Conservation (phyloP, 2,113 vertebrate species). For the Solenodon paradoxus region DNA sequence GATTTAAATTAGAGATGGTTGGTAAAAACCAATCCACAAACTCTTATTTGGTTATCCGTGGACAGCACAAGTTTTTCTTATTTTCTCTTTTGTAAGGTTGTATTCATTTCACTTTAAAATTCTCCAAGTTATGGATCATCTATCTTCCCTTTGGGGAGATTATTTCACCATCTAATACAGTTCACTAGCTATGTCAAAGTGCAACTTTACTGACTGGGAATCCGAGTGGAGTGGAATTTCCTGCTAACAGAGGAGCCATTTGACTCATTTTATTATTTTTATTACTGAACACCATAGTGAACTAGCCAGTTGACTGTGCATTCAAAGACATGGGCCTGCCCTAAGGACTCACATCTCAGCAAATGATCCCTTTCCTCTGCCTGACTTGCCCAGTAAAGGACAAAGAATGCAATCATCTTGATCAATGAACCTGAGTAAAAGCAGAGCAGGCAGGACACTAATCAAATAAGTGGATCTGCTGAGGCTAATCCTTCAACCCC, state of each 20-base stretch:
- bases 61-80: not conserved
- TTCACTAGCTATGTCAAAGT: slow-evolving; percentile 63
- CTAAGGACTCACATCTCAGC: slow-evolving; percentile 69
- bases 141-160: slow-evolving; percentile 35
- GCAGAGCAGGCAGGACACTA: slow-evolving; percentile 67
- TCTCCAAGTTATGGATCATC: slow-evolving; percentile 21
- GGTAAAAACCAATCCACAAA: not conserved
- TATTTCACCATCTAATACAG: slow-evolving; percentile 18
- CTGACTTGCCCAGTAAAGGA: slow-evolving; percentile 48
- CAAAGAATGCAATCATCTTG: slow-evolving; percentile 74
- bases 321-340: slow-evolving; percentile 59
- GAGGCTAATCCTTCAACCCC: slow-evolving; percentile 72
- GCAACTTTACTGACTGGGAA: slow-evolving; percentile 40
- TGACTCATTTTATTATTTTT: slow-evolving; percentile 75
- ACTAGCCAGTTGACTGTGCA: slow-evolving; percentile 38
- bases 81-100: not conserved
- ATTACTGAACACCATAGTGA: slow-evolving; percentile 58
- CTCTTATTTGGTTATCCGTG: not conserved
- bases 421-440: slow-evolving; percentile 75
- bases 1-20: not conserved
- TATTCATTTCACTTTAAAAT: slow-evolving; percentile 47
- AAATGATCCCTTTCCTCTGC: slow-evolving; percentile 67
- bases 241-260: slow-evolving; percentile 55
- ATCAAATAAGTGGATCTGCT: slow-evolving; percentile 76
- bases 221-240: slow-evolving; percentile 49